Percentiles rank a stretch among this genome's conserved stretches.
These are phyloP conservation scores for Psilopsiagon aymara DNA, from an alignment of 2,113 vertebrate species.

Conservation along the genomic window DNA sequence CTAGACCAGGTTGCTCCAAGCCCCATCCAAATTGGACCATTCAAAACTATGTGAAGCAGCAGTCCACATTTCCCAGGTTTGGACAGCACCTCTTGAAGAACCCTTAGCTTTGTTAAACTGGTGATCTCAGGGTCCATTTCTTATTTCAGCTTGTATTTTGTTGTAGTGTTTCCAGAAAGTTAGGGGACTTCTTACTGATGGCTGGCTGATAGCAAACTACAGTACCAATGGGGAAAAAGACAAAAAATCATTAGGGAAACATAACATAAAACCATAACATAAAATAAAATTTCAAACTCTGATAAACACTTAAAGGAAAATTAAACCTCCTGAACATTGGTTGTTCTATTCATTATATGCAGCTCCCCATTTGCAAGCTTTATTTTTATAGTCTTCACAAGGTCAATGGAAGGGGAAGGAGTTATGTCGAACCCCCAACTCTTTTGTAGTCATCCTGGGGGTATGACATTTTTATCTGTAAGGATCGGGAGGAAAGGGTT, in stretches of 20 bases:
- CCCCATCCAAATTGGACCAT: not conserved
- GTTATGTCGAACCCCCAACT: not conserved
- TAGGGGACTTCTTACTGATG: not conserved
- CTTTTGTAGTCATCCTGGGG: not conserved
- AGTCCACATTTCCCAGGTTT: not conserved
- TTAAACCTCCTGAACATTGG: not conserved
- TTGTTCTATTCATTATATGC: not conserved
- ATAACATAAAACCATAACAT: not conserved
- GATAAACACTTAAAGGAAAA: not conserved
- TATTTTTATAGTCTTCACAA: not conserved
- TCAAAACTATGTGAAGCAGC: not conserved
- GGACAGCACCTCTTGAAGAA: not conserved
- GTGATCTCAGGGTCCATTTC: not conserved
- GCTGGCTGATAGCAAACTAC: not conserved
- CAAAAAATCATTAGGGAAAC: not conserved
- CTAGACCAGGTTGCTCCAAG: not conserved
- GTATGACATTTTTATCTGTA: slow-evolving; percentile 2
- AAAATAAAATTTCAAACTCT: not conserved
- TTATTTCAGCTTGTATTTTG: not conserved
- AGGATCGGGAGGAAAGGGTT: not conserved
- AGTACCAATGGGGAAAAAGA: not conserved
- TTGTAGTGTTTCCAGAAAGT: not conserved
- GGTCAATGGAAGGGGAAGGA: not conserved
- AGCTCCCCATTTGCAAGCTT: not conserved
- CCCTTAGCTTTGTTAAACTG: not conserved